phyloP scores from a whole-genome alignment of 2,797 vertebrate species.

The Gephyroberyx darwinii region DNA sequence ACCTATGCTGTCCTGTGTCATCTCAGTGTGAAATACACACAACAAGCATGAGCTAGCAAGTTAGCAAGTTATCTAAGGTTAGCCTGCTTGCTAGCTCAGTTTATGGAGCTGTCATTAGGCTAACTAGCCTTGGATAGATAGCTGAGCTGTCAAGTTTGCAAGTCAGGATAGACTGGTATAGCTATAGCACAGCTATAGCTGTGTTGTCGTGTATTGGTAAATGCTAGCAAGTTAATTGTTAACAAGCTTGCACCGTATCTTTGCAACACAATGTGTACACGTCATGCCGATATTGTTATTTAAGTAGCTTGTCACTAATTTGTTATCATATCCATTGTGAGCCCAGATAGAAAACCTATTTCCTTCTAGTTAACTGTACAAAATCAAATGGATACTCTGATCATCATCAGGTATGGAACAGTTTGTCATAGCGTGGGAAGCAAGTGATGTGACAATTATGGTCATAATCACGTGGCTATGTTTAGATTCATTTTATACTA shows the following conservation, averaged over 20 bases:
- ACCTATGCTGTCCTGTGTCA: not conserved
- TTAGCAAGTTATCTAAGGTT: slow-evolving; percentile 1
- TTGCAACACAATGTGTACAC: not conserved
- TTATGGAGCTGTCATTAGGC: not conserved
- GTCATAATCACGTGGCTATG: not conserved
- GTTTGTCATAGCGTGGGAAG: not conserved
- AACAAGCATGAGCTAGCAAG: not conserved
- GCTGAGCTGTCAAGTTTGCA: slow-evolving; percentile 36
- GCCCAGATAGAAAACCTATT: not conserved
- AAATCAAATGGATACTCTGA: not conserved
- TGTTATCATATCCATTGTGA: not conserved
- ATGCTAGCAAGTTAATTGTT: not conserved
- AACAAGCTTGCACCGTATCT: not conserved
- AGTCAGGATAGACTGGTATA: not conserved
- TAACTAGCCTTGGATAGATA: slow-evolving; percentile 42
- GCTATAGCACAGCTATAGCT: too few species aligned
- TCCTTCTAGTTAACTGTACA: not conserved
- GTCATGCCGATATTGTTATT: not conserved
- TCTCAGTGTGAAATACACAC: slow-evolving; percentile 12
- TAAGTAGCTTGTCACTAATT: not conserved
- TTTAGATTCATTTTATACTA: not conserved
- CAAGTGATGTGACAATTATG: not conserved
- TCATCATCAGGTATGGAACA: not conserved
- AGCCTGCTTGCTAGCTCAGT: slow-evolving; percentile 59
- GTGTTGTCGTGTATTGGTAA: not conserved